Base-by-base conservation (phyloP, 2,797 vertebrate species). In the Lateolabrax maculatus region DNA sequence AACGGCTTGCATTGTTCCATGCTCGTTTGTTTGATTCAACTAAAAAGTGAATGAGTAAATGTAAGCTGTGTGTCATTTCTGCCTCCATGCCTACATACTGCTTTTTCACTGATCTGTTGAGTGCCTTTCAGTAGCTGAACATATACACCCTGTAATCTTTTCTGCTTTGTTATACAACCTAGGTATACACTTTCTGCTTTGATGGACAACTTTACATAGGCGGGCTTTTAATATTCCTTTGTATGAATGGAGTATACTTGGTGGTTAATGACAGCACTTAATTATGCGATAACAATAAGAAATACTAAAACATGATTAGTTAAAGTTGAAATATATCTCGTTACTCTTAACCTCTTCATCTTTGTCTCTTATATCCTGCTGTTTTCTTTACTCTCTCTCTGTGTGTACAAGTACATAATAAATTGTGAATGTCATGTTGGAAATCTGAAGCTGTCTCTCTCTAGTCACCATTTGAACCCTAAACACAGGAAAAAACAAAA, bases 111-210 rank as follows among this genome's bases (percentile, higher is more conserved):
- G 69, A 84, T 85, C 51, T 70, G 73, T 65, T 34, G 63, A 80
- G 56, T 65, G 75, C 69, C 75, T 69, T 85, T 84, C 79, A 77
- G 75, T 76, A 75, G 80, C 77, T 31, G 51, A 84, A 83, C 73
- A 84, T 60, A 62, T 65, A 81, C 65, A 84, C 77, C 73, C 87
- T 88, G 82, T 88, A 91, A 91, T 92, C 81, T 90, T 85, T 71
- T 83, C 73, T 85, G 79, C 84, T 85, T 82, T 93, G 82, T 90
- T 89, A 75, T 57, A 74, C 81, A 81, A 80, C 63, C 29, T 19
- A 74, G 75, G 83, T 90, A 73, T 86, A 84, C 89, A 85, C 84
- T 80, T 87, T 81, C 80, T 75, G 79, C 66, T 58, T 61, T 85
- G 87, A 90, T 81, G 62, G 91, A 90, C 90, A 84, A 25, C 70